Base-by-base conservation (phyloP, 2,797 vertebrate species). In the Salmo trutta region DNA sequence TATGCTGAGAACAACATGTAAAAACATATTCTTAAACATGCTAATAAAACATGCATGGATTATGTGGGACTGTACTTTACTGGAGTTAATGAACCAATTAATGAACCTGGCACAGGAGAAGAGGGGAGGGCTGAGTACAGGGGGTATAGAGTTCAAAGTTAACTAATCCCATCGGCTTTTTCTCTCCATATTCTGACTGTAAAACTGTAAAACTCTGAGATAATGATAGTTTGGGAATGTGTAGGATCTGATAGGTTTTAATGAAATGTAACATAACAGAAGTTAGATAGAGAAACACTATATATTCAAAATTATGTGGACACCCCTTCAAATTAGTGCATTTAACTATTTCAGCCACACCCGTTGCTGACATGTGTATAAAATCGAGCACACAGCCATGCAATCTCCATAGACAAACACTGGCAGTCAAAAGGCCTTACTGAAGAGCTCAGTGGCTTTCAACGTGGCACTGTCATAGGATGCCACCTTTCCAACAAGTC, bases 51-150 rank as follows among this genome's bases (percentile, higher is more conserved):
- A 75, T 76, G 81, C 85, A 70, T 75, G 71, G 80, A 54, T 33
- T 75, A 76, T 76, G 74, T 74, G 72, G 10, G 21, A 64, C 59
- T 64, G 52, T 74, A 53, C 69, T 88, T 65, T 52, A 52, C 70
- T 84, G 71, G 72, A 80, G 64, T 88, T 87, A 91, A 93, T 88
- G 78, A 75, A 71, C 76, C 88, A 84, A 78, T 81, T 91, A 91
- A 92, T 90, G 85, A 85, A 77, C 19, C 68, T 86, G 80, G 82
- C 83, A 80, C 64, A 68, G 31, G 54, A 31, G 19, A 3, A 27
- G 47, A 17, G 17, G 59, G 59, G n/a, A 5, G 65, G 65, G 52
- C 52, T 80, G n/a, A 74, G 69, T 41, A 51, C 16, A 64, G 24
- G 21, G 16, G 29, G 53, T n/a, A 29, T 59, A 4, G 8, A 64